Evolutionary conservation across 1,140 invertebrate genomes (phyloP), one percentile per base, ranked within the genome.

Genomic region (Tenebrio molitor): DNA sequence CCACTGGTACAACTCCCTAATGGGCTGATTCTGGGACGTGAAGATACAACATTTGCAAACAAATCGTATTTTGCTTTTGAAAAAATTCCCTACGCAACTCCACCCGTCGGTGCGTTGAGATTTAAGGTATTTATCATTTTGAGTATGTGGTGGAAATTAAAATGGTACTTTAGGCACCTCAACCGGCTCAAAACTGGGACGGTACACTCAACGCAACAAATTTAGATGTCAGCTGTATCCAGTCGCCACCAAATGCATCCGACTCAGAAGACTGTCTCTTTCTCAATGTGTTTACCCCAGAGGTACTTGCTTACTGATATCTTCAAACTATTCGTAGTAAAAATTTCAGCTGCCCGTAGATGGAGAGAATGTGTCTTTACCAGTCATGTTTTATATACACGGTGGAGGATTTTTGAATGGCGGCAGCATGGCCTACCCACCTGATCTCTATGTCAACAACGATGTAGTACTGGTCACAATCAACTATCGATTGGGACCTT

Each of bases 311-410:
- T n/a, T n/a, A n/a, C n/a, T n/a, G n/a, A n/a, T n/a, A n/a, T n/a
- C n/a, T n/a, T n/a, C n/a, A n/a, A n/a, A n/a, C n/a, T n/a, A n/a
- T n/a, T n/a, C n/a, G n/a, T n/a, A n/a, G n/a, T n/a, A n/a, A n/a
- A n/a, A n/a, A n/a, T n/a, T n/a, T n/a, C n/a, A n/a, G n/a, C n/a
- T n/a, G n/a, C 0, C 29, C 14, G 16, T 8, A 15, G 16, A 44
- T 12, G 16, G 7, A 15, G 42, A 44, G n/a, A n/a, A n/a, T n/a
- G n/a, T n/a, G 14, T 12, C 12, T 2, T 50, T 50, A 50, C 44
- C 44, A 10, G 91, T 93, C 0, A 86, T 93, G 81, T 85, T 93
- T 0, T 93, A 85, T 81, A 87, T 94, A 19, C 89, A 92, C 79
- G 92, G 92, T 1, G 92, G 92, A 17, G 87, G 81, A 23, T 91